Evolutionary conservation across 2,888 invertebrate species (phyloP).

Genomic region (Suillia variegata): DNA sequence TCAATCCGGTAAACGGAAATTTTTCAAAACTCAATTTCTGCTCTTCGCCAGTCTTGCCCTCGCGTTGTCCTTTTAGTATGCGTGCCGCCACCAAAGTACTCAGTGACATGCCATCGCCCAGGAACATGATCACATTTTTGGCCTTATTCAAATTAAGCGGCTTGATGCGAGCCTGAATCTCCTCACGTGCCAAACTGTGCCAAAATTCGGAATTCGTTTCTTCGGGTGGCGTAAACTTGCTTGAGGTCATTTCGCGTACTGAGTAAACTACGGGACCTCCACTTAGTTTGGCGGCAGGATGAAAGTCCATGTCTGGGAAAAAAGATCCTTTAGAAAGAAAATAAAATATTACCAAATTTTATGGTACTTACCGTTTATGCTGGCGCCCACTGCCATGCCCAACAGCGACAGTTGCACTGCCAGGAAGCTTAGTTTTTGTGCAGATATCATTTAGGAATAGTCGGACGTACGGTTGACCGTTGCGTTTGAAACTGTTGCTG

Average conservation of each 20-base stretch:
- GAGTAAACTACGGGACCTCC: too few relatives aligned
- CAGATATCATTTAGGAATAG: too few relatives aligned
- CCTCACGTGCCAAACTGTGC: slow-evolving; percentile 30
- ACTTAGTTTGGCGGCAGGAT: too few relatives aligned
- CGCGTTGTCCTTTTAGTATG: slow-evolving; percentile 67
- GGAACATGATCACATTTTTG: slow-evolving; percentile 79
- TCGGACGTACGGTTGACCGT: too few relatives aligned
- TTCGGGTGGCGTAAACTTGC: slow-evolving; percentile 28
- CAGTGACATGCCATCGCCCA: slow-evolving; percentile 89
- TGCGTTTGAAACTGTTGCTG: too few relatives aligned
- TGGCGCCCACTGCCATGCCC: too few relatives aligned
- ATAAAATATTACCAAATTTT: too few relatives aligned
- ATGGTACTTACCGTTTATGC: too few relatives aligned
- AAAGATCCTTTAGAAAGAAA: too few relatives aligned
- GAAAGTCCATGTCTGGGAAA: too few relatives aligned
- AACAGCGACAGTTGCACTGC: too few relatives aligned
- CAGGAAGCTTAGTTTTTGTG: too few relatives aligned
- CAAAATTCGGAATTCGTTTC: slow-evolving; percentile 35
- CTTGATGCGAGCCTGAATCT: slow-evolving; percentile 13
- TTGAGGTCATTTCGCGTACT: slow-evolving; percentile 2
- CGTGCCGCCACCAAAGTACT: slow-evolving; percentile 80
- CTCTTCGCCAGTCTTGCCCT: slow-evolving; percentile 69
- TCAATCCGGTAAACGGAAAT: slow-evolving; percentile 76
- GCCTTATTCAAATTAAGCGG: slow-evolving; percentile 56
- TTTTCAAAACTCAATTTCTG: slow-evolving; percentile 73